Percentiles rank a stretch among this genome's conserved stretches.
Conservation (phyloP, 23 tunicate species). For the Halocynthia roretzi region DNA sequence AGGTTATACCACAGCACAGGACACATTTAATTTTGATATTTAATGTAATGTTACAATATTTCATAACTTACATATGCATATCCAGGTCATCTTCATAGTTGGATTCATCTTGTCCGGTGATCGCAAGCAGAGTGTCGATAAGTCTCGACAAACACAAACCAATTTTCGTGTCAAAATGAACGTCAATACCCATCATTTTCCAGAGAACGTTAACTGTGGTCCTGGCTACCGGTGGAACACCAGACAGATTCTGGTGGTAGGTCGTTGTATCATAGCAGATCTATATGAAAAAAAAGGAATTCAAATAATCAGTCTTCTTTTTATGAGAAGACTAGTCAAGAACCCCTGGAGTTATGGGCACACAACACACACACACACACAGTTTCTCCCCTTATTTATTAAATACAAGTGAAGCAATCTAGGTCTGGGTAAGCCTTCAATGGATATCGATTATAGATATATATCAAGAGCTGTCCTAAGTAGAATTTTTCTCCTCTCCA, state of each 20-base stretch:
- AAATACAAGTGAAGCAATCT: not conserved
- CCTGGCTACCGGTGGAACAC: constrained; percentile 30
- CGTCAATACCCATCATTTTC: constrained; percentile 93
- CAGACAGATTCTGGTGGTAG: constrained; percentile 21
- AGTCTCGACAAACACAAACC: constrained; percentile 67
- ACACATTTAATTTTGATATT: constrained; percentile 10
- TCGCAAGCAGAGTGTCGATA: constrained; percentile 54
- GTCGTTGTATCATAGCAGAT: constrained; percentile 87
- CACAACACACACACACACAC: no score
- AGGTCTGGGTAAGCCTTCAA: no score
- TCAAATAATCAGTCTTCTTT: not conserved
- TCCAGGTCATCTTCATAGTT: constrained; percentile 13
- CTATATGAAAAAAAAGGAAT: constrained; percentile 1
- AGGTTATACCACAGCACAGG: not conserved
- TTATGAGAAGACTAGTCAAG: no score
- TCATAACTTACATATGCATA: constrained; percentile 5
- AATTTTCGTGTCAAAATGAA: constrained; percentile 77
- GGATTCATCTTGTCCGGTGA: constrained; percentile 41
- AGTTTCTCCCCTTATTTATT: no score
- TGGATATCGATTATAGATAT: no score
- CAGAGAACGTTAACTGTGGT: constrained; percentile 65
- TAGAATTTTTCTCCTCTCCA: no score
- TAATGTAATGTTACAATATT: not conserved
- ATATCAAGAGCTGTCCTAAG: no score
- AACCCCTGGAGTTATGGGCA: no score